Evolutionary conservation across 2,113 vertebrate species (phyloP).

Genomic region (Microtus montanus): DNA sequence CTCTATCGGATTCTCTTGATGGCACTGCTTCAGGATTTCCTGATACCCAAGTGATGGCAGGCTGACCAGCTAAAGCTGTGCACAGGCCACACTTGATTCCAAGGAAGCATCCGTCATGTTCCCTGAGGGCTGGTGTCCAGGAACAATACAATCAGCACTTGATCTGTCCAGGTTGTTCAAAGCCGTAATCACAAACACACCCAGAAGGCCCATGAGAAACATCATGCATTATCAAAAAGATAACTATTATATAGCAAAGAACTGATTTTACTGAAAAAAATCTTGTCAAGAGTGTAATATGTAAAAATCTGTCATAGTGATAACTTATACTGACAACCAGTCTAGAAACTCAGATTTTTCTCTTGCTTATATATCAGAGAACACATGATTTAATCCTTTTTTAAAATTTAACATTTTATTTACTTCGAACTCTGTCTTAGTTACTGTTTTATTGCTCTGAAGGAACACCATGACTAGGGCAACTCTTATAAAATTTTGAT

Average conservation of each 20-base stretch:
- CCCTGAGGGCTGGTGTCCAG: constrained; percentile 33
- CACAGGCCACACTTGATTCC: neutral
- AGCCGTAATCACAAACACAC: neutral
- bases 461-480: neutral
- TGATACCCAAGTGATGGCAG: constrained; percentile 7
- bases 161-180: constrained; percentile 9
- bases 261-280: constrained; percentile 46
- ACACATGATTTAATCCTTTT: neutral
- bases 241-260: constrained; percentile 18
- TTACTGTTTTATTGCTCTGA: neutral
- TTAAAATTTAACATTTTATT: constrained; percentile 23
- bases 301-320: neutral
- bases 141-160: neutral
- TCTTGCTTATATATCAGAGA: neutral
- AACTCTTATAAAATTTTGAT: neutral
- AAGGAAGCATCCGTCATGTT: neutral
- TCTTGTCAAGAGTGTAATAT: neutral
- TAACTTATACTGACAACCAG: neutral
- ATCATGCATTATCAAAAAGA: neutral
- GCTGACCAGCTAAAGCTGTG: neutral
- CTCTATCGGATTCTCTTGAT: neutral
- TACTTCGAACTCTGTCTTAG: neutral
- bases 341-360: neutral
- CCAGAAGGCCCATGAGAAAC: neutral
- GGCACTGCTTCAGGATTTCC: constrained; percentile 3